Percentiles rank a stretch among this genome's conserved stretches.
These are phyloP conservation scores for Colossoma macropomum DNA, from an alignment of 2,113 vertebrate species.

Conservation along the genomic window DNA sequence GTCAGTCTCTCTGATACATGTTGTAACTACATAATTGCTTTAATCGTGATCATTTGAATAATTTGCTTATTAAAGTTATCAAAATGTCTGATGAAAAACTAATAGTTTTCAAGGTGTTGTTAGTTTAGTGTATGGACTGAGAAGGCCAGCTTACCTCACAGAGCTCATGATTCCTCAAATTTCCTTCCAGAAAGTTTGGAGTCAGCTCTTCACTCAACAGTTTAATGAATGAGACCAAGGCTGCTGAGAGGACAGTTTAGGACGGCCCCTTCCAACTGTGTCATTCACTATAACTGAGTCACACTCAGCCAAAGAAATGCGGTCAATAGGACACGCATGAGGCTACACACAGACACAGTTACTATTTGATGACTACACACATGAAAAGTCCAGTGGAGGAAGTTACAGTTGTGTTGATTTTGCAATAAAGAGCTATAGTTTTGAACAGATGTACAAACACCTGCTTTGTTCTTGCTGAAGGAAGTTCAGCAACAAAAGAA, in stretches of 20 bases:
- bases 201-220: neutral
- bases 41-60: too few relatives aligned
- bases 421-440: neutral
- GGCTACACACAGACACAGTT: neutral
- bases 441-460: neutral
- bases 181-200: neutral
- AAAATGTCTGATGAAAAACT: too few relatives aligned
- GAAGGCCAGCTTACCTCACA: conserved; percentile 41
- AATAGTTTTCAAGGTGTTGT: too few relatives aligned
- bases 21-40: neutral
- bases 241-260: neutral
- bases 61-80: too few relatives aligned
- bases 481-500: neutral
- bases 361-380: neutral
- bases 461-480: neutral
- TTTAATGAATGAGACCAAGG: conserved; percentile 31
- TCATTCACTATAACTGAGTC: neutral
- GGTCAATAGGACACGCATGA: neutral
- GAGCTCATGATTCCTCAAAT: conserved; percentile 46
- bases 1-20: neutral
- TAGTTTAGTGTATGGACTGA: neutral
- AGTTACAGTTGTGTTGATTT: neutral
- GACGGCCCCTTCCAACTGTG: neutral
- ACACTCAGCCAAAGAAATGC: conserved; percentile 16
- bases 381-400: neutral